Evolutionary conservation across 1,140 invertebrate species (phyloP).

Genomic region (Rhyzopertha dominica): DNA sequence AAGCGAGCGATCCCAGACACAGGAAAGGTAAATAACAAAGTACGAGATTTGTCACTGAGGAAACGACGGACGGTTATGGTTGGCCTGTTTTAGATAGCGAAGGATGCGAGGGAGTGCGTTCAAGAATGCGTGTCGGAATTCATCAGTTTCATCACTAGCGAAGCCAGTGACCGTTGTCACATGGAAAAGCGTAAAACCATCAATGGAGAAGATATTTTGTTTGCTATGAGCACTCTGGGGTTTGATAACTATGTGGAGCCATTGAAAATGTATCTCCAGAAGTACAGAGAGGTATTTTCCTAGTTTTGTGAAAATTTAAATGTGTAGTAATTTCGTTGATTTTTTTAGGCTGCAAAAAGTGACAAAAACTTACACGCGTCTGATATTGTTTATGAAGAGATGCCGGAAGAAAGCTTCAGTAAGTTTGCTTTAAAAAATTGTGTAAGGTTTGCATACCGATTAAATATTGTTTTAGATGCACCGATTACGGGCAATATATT

Average conservation of each 20-base stretch:
- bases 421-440: constrained; percentile 25
- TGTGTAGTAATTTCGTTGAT: constrained; percentile 6
- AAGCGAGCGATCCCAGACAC: constrained; percentile 93
- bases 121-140: constrained; percentile 99
- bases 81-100: constrained; percentile 76
- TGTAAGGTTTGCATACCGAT: constrained; percentile 10
- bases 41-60: constrained; percentile 24
- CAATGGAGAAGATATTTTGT: constrained; percentile 96
- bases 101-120: constrained; percentile 98
- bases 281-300: constrained; percentile 78
- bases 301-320: constrained; percentile 2
- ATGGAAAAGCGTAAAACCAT: constrained; percentile 99
- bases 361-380: constrained; percentile 39
- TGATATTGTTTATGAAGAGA: constrained; percentile 39
- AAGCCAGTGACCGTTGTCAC: constrained; percentile 94
- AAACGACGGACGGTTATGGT: too few relatives aligned
- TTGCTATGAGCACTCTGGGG: constrained; percentile 93
- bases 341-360: constrained; percentile 40
- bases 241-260: constrained; percentile 99
- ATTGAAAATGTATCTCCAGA: constrained; percentile 92
- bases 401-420: constrained; percentile 38
- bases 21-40: constrained; percentile 72
- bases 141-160: constrained; percentile 98
- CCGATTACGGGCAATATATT: constrained; percentile 30
- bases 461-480: constrained; percentile 32